phyloP scores from a whole-genome alignment of 1,140 invertebrate species.

The Drosophila malerkotliana region DNA sequence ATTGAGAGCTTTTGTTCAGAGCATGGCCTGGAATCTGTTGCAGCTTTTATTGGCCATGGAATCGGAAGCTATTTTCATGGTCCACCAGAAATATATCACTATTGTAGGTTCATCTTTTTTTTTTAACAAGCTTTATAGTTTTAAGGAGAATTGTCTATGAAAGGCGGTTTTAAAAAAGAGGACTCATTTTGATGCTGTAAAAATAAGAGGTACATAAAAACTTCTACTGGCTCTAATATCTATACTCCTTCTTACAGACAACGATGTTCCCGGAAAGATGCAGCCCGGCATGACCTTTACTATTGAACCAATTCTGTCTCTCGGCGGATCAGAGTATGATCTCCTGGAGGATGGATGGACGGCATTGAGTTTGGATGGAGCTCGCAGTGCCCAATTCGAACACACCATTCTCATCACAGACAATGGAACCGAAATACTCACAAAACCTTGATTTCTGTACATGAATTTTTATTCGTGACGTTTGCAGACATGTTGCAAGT shows the following conservation, averaged over 20 bases:
- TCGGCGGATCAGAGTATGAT: conserved; percentile 88
- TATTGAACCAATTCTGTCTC: conserved; percentile 94
- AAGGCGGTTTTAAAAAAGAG: no score
- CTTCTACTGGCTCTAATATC: neutral
- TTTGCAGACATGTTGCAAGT: conserved; percentile 3
- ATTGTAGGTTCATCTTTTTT: conserved; percentile 84
- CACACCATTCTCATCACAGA: conserved; percentile 95
- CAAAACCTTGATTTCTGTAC: conserved; percentile 71
- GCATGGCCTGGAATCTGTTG: conserved; percentile 89
- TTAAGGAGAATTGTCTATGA: no score
- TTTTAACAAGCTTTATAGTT: no score
- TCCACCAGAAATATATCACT: conserved; percentile 94
- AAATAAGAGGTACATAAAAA: no score
- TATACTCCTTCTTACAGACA: conserved; percentile 85
- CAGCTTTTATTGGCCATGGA: conserved; percentile 95
- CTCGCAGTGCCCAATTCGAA: conserved; percentile 94
- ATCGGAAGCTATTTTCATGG: conserved; percentile 97
- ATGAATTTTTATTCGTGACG: conserved; percentile 32
- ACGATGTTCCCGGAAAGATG: conserved; percentile 90
- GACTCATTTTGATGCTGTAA: no score
- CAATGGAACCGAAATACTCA: conserved; percentile 89
- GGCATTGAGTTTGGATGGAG: conserved; percentile 90
- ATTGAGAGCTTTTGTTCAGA: conserved; percentile 88
- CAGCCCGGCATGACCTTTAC: conserved; percentile 96
- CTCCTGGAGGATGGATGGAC: conserved; percentile 96